phyloP scores from a whole-genome alignment of 2,113 vertebrate species.

The Psilopogon haemacephalus region DNA sequence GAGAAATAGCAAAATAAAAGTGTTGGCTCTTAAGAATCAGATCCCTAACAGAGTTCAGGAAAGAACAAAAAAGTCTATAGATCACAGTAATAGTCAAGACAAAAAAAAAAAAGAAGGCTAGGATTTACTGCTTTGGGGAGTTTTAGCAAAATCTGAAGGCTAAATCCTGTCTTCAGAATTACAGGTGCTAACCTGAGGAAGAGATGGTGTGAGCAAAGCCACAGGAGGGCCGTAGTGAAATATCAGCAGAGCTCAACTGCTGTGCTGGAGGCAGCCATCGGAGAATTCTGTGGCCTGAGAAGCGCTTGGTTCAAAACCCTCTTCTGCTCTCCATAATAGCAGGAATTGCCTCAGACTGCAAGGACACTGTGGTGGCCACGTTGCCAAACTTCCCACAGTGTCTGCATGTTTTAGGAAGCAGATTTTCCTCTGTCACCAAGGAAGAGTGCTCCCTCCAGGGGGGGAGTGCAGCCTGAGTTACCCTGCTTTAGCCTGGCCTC shows the following conservation, averaged over 20 bases:
- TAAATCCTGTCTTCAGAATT: background rate
- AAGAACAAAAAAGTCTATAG: background rate
- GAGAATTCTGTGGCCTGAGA: background rate
- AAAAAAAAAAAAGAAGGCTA: background rate
- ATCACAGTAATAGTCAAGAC: background rate
- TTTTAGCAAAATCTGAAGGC: background rate
- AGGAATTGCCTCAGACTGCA: background rate
- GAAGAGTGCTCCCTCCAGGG: background rate
- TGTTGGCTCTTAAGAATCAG: background rate
- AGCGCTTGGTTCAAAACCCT: background rate
- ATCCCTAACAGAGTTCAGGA: background rate
- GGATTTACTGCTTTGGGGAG: background rate
- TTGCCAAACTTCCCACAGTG: accelerated
- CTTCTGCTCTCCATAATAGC: background rate
- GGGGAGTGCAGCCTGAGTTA: background rate
- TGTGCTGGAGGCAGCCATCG: background rate
- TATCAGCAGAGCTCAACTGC: background rate
- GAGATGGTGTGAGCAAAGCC: background rate
- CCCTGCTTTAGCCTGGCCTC: background rate
- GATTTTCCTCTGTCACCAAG: background rate
- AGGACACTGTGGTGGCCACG: accelerated
- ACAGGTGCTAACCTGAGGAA: background rate
- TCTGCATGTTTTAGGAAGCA: background rate
- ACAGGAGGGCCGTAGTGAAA: background rate
- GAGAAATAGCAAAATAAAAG: background rate